Evolutionary conservation across 2,888 invertebrate genomes (phyloP).

Genomic region (Tetragonula carbonaria): DNA sequence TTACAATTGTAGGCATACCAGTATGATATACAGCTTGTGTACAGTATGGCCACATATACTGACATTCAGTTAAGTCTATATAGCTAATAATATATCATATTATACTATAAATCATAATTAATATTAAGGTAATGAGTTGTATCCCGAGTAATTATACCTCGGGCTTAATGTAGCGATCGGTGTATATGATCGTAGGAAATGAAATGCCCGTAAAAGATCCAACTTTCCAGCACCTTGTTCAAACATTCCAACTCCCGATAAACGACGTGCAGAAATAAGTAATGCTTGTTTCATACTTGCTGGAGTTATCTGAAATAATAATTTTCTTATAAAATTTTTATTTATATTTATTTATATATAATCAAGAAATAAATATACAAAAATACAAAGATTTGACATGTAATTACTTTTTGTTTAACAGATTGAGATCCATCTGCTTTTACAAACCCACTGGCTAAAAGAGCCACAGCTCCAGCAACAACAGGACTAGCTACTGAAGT

Average conservation of each 20-base stretch:
- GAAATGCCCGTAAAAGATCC: slow-evolving; percentile 94
- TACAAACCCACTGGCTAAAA: slow-evolving; percentile 93
- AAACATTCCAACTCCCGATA: slow-evolving; percentile 96
- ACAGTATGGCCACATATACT: slow-evolving; percentile 99
- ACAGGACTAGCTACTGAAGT: slow-evolving; percentile 99
- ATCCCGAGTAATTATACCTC: slow-evolving; percentile 76
- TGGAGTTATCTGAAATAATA: slow-evolving; percentile 88
- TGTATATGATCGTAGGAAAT: slow-evolving; percentile 86
- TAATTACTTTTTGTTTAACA: slow-evolving; percentile 68
- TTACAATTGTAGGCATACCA: slow-evolving; percentile 94
- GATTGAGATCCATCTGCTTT: slow-evolving; percentile 72
- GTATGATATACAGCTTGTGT: slow-evolving; percentile 96
- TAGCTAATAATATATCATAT: slow-evolving; percentile 86
- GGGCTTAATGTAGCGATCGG: slow-evolving; percentile 86
- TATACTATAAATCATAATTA: background rate
- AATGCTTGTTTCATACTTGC: slow-evolving; percentile 98
- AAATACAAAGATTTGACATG: slow-evolving; percentile 25
- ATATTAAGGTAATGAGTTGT: background rate
- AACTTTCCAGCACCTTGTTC: slow-evolving; percentile 98
- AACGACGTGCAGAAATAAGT: slow-evolving; percentile 94
- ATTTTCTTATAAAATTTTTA: slow-evolving; percentile 58
- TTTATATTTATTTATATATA: slow-evolving; percentile 53
- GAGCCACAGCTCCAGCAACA: slow-evolving; percentile 96
- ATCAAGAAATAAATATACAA: slow-evolving; percentile 58
- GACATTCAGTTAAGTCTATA: slow-evolving; percentile 96